A percentile compares a stretch with the other conserved stretches of the same genome.
These are phyloP conservation scores for Bombus confusus DNA, from an alignment of 1,140 invertebrate species.

Conservation along the genomic window DNA sequence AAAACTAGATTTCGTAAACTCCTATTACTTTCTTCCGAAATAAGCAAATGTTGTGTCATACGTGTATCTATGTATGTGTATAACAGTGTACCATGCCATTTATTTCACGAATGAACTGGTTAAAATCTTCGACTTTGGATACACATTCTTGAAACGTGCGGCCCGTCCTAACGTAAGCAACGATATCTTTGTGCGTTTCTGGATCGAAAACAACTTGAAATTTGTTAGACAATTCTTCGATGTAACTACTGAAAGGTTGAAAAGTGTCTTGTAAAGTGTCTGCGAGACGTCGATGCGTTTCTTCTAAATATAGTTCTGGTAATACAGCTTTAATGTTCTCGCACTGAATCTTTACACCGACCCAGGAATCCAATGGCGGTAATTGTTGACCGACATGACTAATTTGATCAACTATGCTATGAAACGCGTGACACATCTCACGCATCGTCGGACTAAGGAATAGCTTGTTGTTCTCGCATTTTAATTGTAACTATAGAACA, in stretches of 20 bases:
- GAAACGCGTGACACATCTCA: slow-evolving; percentile 75
- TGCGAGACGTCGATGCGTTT: slow-evolving; percentile 69
- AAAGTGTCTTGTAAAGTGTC: slow-evolving; percentile 68
- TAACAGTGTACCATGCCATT: slow-evolving; percentile 67
- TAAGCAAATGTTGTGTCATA: too few relatives aligned
- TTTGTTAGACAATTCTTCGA: slow-evolving; percentile 34
- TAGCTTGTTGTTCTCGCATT: slow-evolving; percentile 75
- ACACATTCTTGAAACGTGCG: slow-evolving; percentile 62
- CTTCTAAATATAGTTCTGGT: slow-evolving; percentile 75
- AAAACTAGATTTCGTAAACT: not conserved
- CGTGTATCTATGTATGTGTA: not conserved
- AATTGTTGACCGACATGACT: slow-evolving; percentile 77
- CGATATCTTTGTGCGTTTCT: slow-evolving; percentile 42
- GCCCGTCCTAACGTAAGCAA: slow-evolving; percentile 23
- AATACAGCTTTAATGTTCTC: slow-evolving; percentile 68
- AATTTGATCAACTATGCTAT: slow-evolving; percentile 77
- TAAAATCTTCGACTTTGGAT: slow-evolving; percentile 71
- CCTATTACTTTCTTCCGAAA: not conserved
- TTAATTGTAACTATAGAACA: slow-evolving; percentile 74
- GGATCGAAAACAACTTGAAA: slow-evolving; percentile 62
- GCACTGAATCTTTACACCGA: slow-evolving; percentile 24
- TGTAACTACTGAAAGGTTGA: slow-evolving; percentile 69
- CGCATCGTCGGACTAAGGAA: slow-evolving; percentile 76
- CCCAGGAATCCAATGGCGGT: slow-evolving; percentile 79
- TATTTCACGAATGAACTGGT: slow-evolving; percentile 65